phyloP scores from a whole-genome alignment of 2,888 invertebrate genomes.

The Odontothrips loti region DNA sequence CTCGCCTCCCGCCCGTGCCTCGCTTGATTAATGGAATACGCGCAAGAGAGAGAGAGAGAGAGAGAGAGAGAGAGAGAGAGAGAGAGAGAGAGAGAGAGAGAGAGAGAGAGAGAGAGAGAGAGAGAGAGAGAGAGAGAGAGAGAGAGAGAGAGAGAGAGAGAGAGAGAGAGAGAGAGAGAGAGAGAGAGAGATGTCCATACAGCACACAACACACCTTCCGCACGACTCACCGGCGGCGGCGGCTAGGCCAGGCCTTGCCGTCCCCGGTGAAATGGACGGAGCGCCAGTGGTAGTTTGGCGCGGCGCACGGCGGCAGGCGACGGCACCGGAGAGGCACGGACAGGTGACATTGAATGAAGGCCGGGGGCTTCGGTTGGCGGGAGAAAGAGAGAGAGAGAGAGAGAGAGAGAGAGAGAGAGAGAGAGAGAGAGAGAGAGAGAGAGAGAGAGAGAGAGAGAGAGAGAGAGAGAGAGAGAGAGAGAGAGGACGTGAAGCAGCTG shows the following conservation, averaged over 20 bases:
- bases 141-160: too few species aligned
- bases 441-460: constrained; percentile 32
- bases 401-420: constrained; percentile 32
- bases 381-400: constrained; percentile 32
- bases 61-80: too few species aligned
- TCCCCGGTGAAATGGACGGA: constrained; percentile 30
- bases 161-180: too few species aligned
- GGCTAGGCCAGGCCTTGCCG: too few species aligned
- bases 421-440: constrained; percentile 32
- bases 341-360: neutral
- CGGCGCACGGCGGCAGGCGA: neutral
- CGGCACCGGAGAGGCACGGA: constrained; percentile 20
- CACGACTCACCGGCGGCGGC: constrained; percentile 31
- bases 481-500: constrained; percentile 28
- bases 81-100: too few species aligned
- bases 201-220: neutral
- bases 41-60: too few species aligned
- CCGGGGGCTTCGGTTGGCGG: neutral
- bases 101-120: too few species aligned
- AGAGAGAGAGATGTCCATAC: neutral
- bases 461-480: constrained; percentile 31
- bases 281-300: constrained; percentile 29
- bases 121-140: too few species aligned
- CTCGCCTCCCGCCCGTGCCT: too few species aligned
- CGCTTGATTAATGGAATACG: neutral